Conservation (phyloP, 1,140 invertebrate genomes). For the Parapsyche elsis region DNA sequence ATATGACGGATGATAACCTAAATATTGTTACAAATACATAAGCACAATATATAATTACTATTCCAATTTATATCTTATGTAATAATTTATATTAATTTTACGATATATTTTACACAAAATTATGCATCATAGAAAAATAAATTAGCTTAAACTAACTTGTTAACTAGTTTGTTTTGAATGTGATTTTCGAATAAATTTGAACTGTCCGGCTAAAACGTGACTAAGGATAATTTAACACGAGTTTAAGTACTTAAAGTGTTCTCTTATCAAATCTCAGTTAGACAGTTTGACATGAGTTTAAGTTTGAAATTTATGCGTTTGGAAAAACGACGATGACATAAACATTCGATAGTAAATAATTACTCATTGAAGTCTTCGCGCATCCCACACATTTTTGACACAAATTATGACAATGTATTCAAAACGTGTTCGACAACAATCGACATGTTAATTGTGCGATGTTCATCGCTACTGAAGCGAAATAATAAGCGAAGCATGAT, state of each 20-base stretch:
- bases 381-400: too few species aligned
- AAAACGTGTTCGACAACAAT: too few species aligned
- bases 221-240: constrained; percentile 18
- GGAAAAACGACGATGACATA: constrained; percentile 2
- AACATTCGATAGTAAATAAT: neutral
- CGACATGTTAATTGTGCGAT: neutral
- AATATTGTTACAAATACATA: too few species aligned
- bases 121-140: too few species aligned
- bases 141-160: too few species aligned
- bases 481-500: constrained; percentile 6
- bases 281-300: constrained; percentile 22
- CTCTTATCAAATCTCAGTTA: neutral
- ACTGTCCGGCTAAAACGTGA: constrained; percentile 22
- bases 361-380: neutral
- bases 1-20: too few species aligned
- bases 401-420: too few species aligned
- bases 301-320: constrained; percentile 11
- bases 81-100: too few species aligned
- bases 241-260: neutral
- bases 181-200: constrained; percentile 10
- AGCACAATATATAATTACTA: too few species aligned
- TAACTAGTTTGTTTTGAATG: neutral
- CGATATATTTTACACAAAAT: too few species aligned
- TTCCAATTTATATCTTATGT: too few species aligned
- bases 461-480: neutral